Evolutionary conservation across 1,140 invertebrate genomes (phyloP), one percentile per base, ranked within the genome.

Genomic region (Apis laboriosa): DNA sequence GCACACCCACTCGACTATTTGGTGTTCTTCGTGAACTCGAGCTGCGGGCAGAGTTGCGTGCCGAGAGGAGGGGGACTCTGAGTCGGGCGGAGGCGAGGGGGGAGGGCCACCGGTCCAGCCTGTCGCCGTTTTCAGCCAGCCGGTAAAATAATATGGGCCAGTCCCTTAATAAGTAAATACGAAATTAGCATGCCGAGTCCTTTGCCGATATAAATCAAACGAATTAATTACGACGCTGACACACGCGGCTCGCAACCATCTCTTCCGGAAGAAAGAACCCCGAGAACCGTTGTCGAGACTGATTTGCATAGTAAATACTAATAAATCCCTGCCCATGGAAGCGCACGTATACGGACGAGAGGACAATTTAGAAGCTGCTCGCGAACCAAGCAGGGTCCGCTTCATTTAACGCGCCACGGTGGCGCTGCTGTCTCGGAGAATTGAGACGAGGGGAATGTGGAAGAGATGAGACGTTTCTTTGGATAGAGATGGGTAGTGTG

Each of bases 141-240:
- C 71, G 64, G 82, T 83, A 80, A 88, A 89, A 89, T 84, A 86
- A 89, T 90, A 91, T 90, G 83, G 85, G 83, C 76, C 77, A 84
- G 79, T 75, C 58, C 85, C 87, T 88, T 92, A 91, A 91, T 90
- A 92, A 92, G 91, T 92, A 91, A 92, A 92, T 92, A 92, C 77
- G 85, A 90, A 43, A 92, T 92, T 92, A 92, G 90, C 90, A 92
- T 92, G 88, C 89, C 80, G 85, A 83, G 84, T 88, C 87, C 88
- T 92, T 92, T 89, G 88, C 80, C 83, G 84, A 87, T 90, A 90
- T 91, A 91, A 91, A 92, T 92, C 91, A 92, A 91, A 92, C 86
- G 90, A 92, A 92, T 91, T 91, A 91, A 91, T 91, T 91, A 89
- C 88, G 76, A 70, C 53, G 71, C 24, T 1, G 80, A 55, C 79